Conservation (phyloP, 2,888 invertebrate species). For the Apodemia zela region DNA sequence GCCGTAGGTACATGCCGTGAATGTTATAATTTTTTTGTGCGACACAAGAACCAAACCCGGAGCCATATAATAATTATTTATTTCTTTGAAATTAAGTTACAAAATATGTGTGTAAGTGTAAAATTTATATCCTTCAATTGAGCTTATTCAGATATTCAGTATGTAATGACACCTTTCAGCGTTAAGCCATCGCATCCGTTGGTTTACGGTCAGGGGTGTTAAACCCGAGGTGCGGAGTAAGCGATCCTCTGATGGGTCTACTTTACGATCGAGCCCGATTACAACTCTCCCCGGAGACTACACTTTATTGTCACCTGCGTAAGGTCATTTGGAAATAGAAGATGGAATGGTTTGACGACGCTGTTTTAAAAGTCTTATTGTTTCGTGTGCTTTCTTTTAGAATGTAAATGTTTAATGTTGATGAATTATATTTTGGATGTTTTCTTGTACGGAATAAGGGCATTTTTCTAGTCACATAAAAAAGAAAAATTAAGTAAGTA, state of each 20-base stretch:
- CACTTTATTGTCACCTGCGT: conserved; percentile 73
- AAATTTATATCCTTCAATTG: background rate
- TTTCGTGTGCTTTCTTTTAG: conserved; percentile 10
- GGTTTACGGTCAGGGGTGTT: conserved; percentile 48
- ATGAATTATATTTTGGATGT: conserved; percentile 5
- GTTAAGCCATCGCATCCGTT: conserved; percentile 23
- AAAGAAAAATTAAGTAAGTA: no score
- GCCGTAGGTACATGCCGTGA: no score
- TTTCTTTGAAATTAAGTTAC: no score
- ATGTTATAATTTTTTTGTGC: no score
- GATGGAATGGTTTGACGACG: conserved; percentile 10
- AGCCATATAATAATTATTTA: no score
- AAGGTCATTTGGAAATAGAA: conserved; percentile 54
- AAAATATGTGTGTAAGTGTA: background rate
- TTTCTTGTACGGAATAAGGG: background rate
- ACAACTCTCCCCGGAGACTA: conserved; percentile 48
- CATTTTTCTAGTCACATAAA: background rate
- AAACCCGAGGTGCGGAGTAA: conserved; percentile 49
- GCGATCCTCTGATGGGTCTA: conserved; percentile 53
- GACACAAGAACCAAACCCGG: no score
- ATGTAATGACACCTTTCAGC: conserved; percentile 10
- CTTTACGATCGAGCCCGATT: conserved; percentile 63
- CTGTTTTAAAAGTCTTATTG: conserved; percentile 10
- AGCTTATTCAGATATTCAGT: background rate
- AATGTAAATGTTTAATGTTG: conserved; percentile 2